These are phyloP conservation scores for Xylota sylvarum DNA, from an alignment of 2,888 invertebrate genomes.

Conservation along the genomic window DNA sequence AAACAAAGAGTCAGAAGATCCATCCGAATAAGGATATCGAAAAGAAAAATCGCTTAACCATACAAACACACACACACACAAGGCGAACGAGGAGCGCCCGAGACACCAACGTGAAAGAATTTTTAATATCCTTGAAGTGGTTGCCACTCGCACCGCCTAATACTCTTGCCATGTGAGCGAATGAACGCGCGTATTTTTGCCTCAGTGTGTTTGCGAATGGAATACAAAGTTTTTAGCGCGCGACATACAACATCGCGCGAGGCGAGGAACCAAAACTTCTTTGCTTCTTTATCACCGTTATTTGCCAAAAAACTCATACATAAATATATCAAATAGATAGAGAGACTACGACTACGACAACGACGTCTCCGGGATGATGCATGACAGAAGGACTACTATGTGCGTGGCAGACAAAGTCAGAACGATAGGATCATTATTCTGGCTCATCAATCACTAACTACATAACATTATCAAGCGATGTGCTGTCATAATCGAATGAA, in stretches of 20 bases:
- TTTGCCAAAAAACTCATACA: slow-evolving; percentile 48
- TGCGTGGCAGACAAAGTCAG: slow-evolving; percentile 62
- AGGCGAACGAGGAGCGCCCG: neutral
- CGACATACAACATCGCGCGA: slow-evolving; percentile 24
- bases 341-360: slow-evolving; percentile 20
- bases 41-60: slow-evolving; percentile 64
- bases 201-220: slow-evolving; percentile 46
- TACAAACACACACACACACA: slow-evolving; percentile 8
- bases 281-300: slow-evolving; percentile 55
- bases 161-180: neutral
- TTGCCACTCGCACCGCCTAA: neutral
- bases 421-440: slow-evolving; percentile 78
- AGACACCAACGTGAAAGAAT: slow-evolving; percentile 55
- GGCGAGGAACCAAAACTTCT: slow-evolving; percentile 34
- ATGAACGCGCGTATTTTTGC: slow-evolving; percentile 9
- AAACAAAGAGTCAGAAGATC: slow-evolving; percentile 41
- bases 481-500: slow-evolving; percentile 77
- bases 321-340: slow-evolving; percentile 51
- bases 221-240: slow-evolving; percentile 60
- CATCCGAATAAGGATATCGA: slow-evolving; percentile 61
- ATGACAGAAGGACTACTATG: slow-evolving; percentile 51
- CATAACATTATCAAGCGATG: slow-evolving; percentile 77
- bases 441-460: slow-evolving; percentile 78
- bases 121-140: slow-evolving; percentile 60
- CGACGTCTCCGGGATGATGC: slow-evolving; percentile 46